Evolutionary conservation across 2,113 vertebrate species (phyloP).

Genomic region (Vulpes ferrilata): DNA sequence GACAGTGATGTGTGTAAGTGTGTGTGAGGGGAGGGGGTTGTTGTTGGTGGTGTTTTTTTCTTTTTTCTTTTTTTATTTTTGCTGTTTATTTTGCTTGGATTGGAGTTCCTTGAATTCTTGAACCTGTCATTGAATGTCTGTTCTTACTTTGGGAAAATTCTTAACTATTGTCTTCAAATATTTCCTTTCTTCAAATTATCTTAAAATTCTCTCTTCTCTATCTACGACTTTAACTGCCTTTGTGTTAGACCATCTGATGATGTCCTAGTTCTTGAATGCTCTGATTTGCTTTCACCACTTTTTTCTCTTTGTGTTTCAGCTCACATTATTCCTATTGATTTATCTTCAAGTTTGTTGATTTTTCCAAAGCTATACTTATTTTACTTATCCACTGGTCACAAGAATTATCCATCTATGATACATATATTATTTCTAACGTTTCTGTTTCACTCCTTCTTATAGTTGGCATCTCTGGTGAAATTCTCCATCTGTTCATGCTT

Average conservation of each 20-base stretch:
- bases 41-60: background rate
- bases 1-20: background rate
- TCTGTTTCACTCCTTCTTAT: background rate
- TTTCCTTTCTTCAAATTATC: background rate
- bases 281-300: background rate
- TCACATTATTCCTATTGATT: background rate
- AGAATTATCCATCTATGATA: background rate
- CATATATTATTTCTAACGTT: background rate
- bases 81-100: background rate
- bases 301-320: background rate
- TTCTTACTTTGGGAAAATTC: background rate
- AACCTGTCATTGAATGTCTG: background rate
- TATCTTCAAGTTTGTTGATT: background rate
- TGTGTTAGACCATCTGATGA: background rate
- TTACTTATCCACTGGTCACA: background rate
- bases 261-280: background rate
- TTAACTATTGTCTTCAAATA: background rate
- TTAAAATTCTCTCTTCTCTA: background rate
- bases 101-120: background rate
- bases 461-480: background rate
- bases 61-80: background rate
- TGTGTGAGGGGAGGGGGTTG: background rate
- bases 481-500: background rate
- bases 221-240: background rate
- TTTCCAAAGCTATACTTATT: background rate